These are phyloP conservation scores for Lophius americanus DNA, from an alignment of 2,797 vertebrate genomes.

Conservation along the genomic window DNA sequence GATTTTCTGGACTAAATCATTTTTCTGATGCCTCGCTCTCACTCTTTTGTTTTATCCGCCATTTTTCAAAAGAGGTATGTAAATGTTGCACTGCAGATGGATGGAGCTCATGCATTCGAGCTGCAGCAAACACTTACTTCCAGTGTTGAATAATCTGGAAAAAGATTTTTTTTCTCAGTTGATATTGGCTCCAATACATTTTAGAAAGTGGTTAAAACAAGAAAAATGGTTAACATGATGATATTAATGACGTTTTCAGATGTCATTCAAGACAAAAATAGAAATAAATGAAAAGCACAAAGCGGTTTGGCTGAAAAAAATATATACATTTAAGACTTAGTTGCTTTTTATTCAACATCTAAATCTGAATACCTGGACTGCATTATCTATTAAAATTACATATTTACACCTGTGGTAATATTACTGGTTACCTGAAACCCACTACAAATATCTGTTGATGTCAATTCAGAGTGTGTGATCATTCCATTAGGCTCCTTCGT, in stretches of 20 bases:
- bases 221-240: too few species aligned
- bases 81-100: not conserved
- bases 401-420: not conserved
- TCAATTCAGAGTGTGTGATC: conserved; percentile 1
- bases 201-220: too few species aligned
- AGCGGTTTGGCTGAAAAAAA: too few species aligned
- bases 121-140: too few species aligned
- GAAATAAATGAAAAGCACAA: too few species aligned
- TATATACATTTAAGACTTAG: not conserved
- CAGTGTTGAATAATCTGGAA: too few species aligned
- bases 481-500: not conserved
- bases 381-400: not conserved
- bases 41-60: not conserved
- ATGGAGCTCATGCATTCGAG: not conserved
- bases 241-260: too few species aligned
- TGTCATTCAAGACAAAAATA: too few species aligned
- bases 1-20: not conserved
- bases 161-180: too few species aligned
- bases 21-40: not conserved
- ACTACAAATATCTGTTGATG: not conserved
- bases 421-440: not conserved
- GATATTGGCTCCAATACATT: too few species aligned
- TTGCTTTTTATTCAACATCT: not conserved
- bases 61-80: not conserved
- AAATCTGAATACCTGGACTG: not conserved